These are phyloP conservation scores for Molossus molossus DNA, from an alignment of 2,797 vertebrate species.

Conservation along the genomic window DNA sequence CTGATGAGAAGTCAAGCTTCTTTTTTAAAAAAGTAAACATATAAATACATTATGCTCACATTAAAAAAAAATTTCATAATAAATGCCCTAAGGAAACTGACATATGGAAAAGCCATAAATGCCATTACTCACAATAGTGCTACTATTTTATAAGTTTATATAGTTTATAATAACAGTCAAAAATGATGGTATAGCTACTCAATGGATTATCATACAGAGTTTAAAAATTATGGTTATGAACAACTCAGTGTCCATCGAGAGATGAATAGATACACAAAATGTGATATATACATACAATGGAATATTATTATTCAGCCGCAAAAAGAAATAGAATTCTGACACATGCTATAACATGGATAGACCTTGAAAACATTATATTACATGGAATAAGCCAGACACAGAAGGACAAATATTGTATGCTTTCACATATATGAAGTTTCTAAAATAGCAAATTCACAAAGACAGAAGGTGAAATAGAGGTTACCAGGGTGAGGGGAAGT, in stretches of 20 bases:
- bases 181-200: neutral
- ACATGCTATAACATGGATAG: neutral
- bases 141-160: neutral
- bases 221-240: slow-evolving; percentile 12
- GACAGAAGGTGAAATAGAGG: neutral
- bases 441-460: slow-evolving; percentile 22
- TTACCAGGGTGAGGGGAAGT: neutral
- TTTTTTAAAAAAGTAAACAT: slow-evolving; percentile 89
- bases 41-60: neutral
- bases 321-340: slow-evolving; percentile 50
- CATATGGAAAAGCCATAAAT: neutral
- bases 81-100: neutral
- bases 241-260: neutral
- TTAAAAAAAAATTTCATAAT: slow-evolving; percentile 1
- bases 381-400: neutral
- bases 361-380: slow-evolving; percentile 1
- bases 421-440: neutral
- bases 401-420: neutral
- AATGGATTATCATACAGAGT: neutral
- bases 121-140: neutral
- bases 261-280: neutral
- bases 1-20: slow-evolving; percentile 96
- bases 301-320: slow-evolving; percentile 41
- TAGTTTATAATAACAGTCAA: neutral
- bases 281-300: neutral